Conservation (phyloP, 2,797 vertebrate species). For the Spea hammondii region DNA sequence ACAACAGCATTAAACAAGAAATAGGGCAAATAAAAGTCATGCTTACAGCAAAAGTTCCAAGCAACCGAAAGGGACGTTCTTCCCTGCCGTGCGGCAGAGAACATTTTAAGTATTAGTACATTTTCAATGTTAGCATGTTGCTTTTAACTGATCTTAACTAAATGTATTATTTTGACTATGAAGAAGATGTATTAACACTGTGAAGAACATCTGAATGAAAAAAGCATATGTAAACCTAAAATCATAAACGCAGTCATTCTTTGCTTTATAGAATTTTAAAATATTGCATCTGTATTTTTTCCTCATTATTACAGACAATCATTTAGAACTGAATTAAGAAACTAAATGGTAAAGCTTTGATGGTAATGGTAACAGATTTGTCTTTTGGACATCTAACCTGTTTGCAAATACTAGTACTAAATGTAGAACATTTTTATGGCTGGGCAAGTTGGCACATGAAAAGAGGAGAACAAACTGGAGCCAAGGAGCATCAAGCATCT, state of each 20-base stretch:
- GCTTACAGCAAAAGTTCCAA: not conserved
- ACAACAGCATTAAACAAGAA: not conserved
- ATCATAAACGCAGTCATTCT: not conserved
- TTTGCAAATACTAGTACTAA: not conserved
- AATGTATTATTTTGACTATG: not conserved
- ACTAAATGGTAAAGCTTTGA: not conserved
- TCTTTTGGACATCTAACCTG: not conserved
- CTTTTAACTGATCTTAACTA: not conserved
- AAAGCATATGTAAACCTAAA: not conserved
- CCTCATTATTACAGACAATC: not conserved
- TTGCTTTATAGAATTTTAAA: not conserved
- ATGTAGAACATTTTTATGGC: not conserved
- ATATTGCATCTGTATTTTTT: not conserved
- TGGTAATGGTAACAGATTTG: not conserved
- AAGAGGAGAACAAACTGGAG: too few relatives aligned
- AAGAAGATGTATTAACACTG: not conserved
- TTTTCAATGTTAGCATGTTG: not conserved
- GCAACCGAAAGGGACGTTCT: not conserved
- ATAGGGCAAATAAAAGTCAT: conserved; percentile 11
- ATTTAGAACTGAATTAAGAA: not conserved
- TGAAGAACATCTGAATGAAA: not conserved
- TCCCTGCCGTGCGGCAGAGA: not conserved
- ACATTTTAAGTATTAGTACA: not conserved
- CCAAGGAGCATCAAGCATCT: too few relatives aligned
- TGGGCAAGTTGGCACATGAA: too few relatives aligned